Conservation (phyloP, 2,888 invertebrate genomes). For the Onthophagus sagittarius region DNA sequence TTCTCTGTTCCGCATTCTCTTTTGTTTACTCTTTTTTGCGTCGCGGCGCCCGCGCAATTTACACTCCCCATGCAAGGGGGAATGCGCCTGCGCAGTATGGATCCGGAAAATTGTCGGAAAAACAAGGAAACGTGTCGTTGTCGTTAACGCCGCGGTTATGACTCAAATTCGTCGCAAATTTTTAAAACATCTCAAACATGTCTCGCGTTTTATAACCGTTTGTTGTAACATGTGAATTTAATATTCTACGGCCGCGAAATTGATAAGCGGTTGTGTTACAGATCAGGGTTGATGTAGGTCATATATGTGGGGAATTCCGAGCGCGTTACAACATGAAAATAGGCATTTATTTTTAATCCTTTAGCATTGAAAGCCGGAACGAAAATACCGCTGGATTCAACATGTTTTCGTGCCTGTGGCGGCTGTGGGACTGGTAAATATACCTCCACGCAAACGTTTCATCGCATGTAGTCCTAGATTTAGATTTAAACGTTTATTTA, state of each 20-base stretch:
- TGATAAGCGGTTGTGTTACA: background rate
- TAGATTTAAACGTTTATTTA: too few relatives aligned
- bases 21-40: background rate
- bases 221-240: background rate
- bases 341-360: slow-evolving; percentile 5
- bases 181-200: background rate
- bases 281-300: slow-evolving; percentile 5
- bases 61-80: background rate
- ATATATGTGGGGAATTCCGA: background rate
- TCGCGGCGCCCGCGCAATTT: background rate
- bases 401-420: slow-evolving; percentile 54
- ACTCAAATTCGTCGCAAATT: background rate
- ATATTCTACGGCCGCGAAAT: background rate
- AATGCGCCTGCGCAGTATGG: background rate
- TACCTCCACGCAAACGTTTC: background rate
- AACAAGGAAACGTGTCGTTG: background rate
- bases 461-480: too few relatives aligned
- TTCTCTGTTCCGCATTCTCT: slow-evolving; percentile 4
- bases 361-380: background rate
- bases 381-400: slow-evolving; percentile 16
- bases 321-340: slow-evolving; percentile 3
- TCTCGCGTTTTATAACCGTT: background rate
- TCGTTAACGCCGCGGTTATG: background rate
- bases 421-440: slow-evolving; percentile 42
- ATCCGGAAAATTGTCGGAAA: background rate